These are phyloP conservation scores for Laupala kohalensis DNA, from an alignment of 1,140 invertebrate genomes.

Conservation along the genomic window DNA sequence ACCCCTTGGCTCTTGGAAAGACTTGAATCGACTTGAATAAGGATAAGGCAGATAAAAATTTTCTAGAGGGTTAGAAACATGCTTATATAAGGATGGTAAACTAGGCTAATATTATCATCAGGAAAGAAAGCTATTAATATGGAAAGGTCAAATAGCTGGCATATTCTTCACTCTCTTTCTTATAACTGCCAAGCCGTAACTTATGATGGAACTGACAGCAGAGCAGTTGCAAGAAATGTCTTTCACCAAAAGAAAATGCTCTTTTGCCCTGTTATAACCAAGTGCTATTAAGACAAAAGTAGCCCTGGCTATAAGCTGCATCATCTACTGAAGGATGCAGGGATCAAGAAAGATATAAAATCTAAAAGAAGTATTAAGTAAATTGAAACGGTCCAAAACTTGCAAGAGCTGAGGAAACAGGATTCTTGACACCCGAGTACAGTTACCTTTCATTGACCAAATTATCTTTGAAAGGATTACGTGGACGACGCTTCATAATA, in stretches of 20 bases:
- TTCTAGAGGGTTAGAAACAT: neutral
- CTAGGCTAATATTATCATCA: neutral
- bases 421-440: neutral
- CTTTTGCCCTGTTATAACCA: neutral
- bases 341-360: neutral
- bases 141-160: neutral
- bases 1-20: neutral
- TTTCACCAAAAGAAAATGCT: neutral
- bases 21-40: neutral
- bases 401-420: neutral
- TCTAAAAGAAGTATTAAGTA: neutral
- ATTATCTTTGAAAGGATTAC: constrained; percentile 90
- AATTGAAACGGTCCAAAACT: neutral
- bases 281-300: neutral
- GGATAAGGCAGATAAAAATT: neutral
- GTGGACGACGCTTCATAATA: constrained; percentile 97
- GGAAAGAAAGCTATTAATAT: neutral
- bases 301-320: neutral
- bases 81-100: neutral
- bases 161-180: neutral
- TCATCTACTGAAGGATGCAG: neutral
- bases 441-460: constrained; percentile 96
- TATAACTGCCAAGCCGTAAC: too few relatives aligned
- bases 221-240: neutral
- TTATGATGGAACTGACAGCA: too few relatives aligned